phyloP scores from a whole-genome alignment of 2,113 vertebrate genomes.

The Misgurnus mizolepis region DNA sequence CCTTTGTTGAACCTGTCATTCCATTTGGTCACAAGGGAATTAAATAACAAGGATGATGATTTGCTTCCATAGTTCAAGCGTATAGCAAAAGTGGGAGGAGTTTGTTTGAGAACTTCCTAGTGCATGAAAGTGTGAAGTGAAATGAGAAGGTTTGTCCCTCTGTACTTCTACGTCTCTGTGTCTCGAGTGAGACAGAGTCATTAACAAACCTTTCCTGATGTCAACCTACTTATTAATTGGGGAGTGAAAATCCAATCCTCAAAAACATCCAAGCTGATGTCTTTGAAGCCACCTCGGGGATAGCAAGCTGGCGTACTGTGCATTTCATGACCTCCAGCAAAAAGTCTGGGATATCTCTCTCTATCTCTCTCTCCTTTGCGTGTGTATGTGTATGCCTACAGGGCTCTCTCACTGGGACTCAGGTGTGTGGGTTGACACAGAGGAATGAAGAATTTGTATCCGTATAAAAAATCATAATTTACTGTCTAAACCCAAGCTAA shows the following conservation, averaged over 20 bases:
- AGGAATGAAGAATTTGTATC: constrained; percentile 55
- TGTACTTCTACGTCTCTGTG: constrained; percentile 7
- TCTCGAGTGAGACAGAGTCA: constrained; percentile 36
- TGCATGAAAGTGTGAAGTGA: constrained; percentile 41
- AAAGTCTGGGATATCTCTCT: constrained; percentile 41
- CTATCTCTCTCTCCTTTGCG: background rate
- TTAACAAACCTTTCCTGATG: constrained; percentile 43
- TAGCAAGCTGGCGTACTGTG: constrained; percentile 58
- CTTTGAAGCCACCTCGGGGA: constrained; percentile 50
- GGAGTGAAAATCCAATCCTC: constrained; percentile 54
- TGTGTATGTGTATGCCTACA: constrained; percentile 23
- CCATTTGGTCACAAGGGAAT: constrained; percentile 26
- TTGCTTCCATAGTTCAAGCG: constrained; percentile 20
- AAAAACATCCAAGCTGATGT: constrained; percentile 65
- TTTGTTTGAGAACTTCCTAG: constrained; percentile 32
- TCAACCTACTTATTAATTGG: constrained; percentile 62
- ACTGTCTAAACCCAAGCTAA: constrained; percentile 40
- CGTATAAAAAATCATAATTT: constrained; percentile 50
- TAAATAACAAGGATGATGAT: constrained; percentile 41
- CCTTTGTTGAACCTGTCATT: constrained; percentile 37
- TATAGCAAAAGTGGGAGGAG: constrained; percentile 16
- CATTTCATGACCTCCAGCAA: constrained; percentile 62
- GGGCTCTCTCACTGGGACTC: constrained; percentile 41
- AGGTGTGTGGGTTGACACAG: constrained; percentile 47
- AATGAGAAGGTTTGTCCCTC: constrained; percentile 13